Evolutionary conservation across 2,888 invertebrate genomes (phyloP), one percentile per base, ranked within the genome.

Genomic region (Morpho achilles): DNA sequence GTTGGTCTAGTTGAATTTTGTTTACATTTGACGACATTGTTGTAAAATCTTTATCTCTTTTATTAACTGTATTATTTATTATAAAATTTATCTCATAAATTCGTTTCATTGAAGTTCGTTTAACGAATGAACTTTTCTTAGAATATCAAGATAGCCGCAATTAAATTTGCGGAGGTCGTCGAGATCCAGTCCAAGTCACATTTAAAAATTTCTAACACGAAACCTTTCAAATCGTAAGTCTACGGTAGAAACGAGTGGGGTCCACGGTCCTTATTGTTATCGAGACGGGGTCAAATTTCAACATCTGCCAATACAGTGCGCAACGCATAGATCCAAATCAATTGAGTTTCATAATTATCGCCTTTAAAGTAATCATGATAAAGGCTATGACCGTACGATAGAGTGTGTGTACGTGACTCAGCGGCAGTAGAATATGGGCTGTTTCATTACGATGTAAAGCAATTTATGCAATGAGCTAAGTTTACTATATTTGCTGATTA

Each of bases 281-380:
- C 58, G 64, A 59, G 66, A 61, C 58, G 62, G 65, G 67, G 63
- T 67, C 67, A 65, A 58, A 63, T 67, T 67, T 65, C 67, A 65
- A 63, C 67, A 67, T 65, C 67, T 67, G 67, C 63, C 54, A 54
- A 55, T 63, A 63, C 61, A 63, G 52, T 51, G 54, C 49, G 44
- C 59, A 48, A 52, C 54, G 41, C n/a, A 40, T 23, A 45, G 41
- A 43, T 52, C 48, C 43, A 42, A 16, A 41, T 53, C 40, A 60
- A 58, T 50, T 50, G 44, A 8, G 53, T 39, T 47, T 32, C 22
- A 58, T 39, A 50, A 60, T 50, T 53, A 53, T 59, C 44, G n/a
- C 42, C 57, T 40, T 51, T 63, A 61, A 45, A 7, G 8, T 32
- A 22, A 58, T 47, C 3, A 8, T 0, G n/a, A 57, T 57, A 53